Conservation (phyloP, 2,113 vertebrate species). For the Capricornis sumatraensis region DNA sequence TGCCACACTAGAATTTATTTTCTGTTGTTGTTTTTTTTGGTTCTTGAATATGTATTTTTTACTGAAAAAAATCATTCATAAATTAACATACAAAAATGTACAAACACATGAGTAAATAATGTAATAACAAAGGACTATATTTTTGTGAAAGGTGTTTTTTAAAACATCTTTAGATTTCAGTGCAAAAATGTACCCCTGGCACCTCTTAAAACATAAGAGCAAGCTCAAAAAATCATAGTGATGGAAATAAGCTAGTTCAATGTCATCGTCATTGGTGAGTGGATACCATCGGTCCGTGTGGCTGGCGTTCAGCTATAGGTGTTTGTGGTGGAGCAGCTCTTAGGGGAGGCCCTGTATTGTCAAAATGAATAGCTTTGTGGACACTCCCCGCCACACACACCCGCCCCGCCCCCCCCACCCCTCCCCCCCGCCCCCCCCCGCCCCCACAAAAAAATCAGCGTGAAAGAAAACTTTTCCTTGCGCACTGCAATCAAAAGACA, state of each 20-base stretch:
- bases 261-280: conserved; percentile 55
- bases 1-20: neutral
- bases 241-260: conserved; percentile 61
- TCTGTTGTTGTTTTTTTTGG: neutral
- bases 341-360: neutral
- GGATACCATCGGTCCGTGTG: neutral
- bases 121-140: conserved; percentile 85
- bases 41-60: conserved; percentile 85
- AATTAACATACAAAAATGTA: conserved; percentile 92
- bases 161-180: conserved; percentile 85
- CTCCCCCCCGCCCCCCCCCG: neutral
- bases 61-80: conserved; percentile 90
- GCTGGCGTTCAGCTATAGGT: conserved; percentile 6
- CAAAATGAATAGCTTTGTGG: conserved; percentile 68
- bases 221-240: conserved; percentile 76
- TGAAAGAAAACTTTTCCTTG: conserved; percentile 25
- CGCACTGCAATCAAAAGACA: neutral
- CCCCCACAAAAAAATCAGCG: no score
- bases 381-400: neutral
- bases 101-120: conserved; percentile 88
- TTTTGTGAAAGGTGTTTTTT: conserved; percentile 83
- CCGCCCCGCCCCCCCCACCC: neutral
- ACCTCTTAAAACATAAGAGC: conserved; percentile 83
- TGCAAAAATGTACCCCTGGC: conserved; percentile 87
- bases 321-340: conserved; percentile 48